A percentile compares a stretch with the other conserved stretches of the same genome.
These are phyloP conservation scores for Ophion ventricosus DNA, from an alignment of 2,888 invertebrate genomes.

Conservation along the genomic window DNA sequence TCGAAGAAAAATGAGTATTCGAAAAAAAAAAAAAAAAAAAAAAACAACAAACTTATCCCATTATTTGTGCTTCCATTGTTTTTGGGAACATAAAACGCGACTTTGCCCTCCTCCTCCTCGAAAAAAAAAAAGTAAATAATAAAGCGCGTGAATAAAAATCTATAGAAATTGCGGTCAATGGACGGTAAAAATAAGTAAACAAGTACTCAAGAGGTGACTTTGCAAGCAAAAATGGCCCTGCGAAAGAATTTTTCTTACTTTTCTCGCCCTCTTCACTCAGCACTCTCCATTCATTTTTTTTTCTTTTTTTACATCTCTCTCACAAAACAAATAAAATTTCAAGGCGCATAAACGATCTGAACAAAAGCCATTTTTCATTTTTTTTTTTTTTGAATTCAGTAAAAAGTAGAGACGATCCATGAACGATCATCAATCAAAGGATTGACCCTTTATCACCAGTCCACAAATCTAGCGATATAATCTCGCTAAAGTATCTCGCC, in stretches of 20 bases:
- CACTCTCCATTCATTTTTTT: not conserved
- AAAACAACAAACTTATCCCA: not conserved
- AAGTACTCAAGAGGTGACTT: not conserved
- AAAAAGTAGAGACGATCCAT: not conserved
- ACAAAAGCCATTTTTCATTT: not conserved
- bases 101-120: not conserved
- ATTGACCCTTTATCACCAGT: not conserved
- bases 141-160: not conserved
- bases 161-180: not conserved
- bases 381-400: not conserved
- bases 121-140: not conserved
- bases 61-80: not conserved
- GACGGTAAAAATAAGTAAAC: not conserved
- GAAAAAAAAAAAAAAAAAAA: not conserved
- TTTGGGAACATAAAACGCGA: not conserved
- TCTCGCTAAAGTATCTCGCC: not conserved
- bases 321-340: not conserved
- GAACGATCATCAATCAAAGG: not conserved
- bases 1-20: not conserved
- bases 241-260: not conserved
- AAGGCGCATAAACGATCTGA: not conserved
- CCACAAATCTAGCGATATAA: not conserved
- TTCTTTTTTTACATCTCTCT: not conserved
- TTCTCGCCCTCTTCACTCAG: not conserved
- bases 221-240: not conserved